A percentile compares a stretch with the other conserved stretches of the same genome.
Conservation (phyloP, 2,888 invertebrate genomes). For the Drosophila koepferae region DNA sequence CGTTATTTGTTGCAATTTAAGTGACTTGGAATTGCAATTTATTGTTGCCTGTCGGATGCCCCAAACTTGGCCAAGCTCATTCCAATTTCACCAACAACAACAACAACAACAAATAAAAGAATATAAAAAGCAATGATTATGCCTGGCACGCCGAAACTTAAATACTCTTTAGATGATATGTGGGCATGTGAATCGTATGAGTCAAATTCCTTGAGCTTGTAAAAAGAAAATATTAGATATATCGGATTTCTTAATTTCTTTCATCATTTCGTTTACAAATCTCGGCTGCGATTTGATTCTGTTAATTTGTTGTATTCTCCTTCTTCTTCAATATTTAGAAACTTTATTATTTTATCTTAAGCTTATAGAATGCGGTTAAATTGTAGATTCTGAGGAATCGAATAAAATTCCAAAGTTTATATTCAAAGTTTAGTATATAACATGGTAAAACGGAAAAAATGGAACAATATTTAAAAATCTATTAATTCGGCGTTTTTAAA, state of each 20-base stretch:
- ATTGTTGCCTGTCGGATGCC: slow-evolving; percentile 70
- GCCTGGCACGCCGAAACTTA: neutral
- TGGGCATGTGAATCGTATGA: neutral
- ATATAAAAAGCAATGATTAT: slow-evolving; percentile 6
- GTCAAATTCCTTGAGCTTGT: neutral
- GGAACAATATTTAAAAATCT: too few relatives aligned
- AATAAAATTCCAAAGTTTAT: too few relatives aligned
- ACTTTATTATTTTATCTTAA: too few relatives aligned
- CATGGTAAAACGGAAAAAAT: too few relatives aligned
- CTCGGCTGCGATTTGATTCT: too few relatives aligned
- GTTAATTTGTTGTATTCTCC: too few relatives aligned
- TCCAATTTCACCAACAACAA: slow-evolving; percentile 3
- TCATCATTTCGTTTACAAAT: too few relatives aligned
- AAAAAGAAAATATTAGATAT: neutral
- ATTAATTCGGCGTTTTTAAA: too few relatives aligned
- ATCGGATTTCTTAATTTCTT: neutral
- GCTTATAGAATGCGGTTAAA: too few relatives aligned
- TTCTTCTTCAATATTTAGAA: too few relatives aligned
- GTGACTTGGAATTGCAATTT: slow-evolving; percentile 84
- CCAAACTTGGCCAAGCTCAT: slow-evolving; percentile 32
- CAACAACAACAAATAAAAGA: slow-evolving; percentile 18
- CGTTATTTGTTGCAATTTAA: slow-evolving; percentile 81
- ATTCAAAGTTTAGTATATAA: too few relatives aligned
- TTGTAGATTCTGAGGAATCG: too few relatives aligned
- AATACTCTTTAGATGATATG: neutral